A percentile compares a stretch with the other conserved stretches of the same genome.
Conservation (phyloP, 1,140 invertebrate genomes). For the Scaptomyza graminum region DNA sequence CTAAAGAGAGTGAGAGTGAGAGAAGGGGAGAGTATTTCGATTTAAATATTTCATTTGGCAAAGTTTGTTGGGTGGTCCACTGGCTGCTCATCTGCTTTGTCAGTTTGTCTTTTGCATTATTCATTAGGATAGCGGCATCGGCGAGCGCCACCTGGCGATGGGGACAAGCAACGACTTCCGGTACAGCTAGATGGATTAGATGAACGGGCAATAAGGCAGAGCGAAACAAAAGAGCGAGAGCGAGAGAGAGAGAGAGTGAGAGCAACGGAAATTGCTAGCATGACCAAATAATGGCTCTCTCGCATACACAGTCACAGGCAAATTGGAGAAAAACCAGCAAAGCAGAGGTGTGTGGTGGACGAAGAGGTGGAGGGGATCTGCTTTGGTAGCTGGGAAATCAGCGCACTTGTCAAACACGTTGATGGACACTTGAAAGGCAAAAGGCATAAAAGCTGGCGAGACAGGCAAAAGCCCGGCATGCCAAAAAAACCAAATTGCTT, state of each 20-base stretch:
- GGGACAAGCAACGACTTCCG: constrained; percentile 45
- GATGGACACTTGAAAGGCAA: constrained; percentile 78
- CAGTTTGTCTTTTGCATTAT: constrained; percentile 68
- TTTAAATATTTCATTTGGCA: constrained; percentile 78
- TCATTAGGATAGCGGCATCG: constrained; percentile 58
- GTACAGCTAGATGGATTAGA: constrained; percentile 34
- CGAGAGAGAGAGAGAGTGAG: background rate
- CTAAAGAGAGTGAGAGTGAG: constrained; percentile 32
- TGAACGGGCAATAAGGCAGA: too few relatives aligned
- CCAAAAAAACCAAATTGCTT: constrained; percentile 67
- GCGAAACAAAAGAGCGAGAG: background rate
- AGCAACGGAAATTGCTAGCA: constrained; percentile 74
- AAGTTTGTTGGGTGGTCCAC: constrained; percentile 43
- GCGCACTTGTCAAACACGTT: constrained; percentile 78
- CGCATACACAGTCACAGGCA: constrained; percentile 46
- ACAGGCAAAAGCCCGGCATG: constrained; percentile 46
- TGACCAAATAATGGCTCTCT: constrained; percentile 77
- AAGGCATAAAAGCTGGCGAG: constrained; percentile 26
- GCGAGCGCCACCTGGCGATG: constrained; percentile 53
- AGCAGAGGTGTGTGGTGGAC: constrained; percentile 26
- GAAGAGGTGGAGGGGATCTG: background rate
- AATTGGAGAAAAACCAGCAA: constrained; percentile 35
- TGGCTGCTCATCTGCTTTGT: constrained; percentile 33
- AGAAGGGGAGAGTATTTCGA: constrained; percentile 44
- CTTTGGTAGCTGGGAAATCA: constrained; percentile 52